A percentile compares a stretch with the other conserved stretches of the same genome.
phyloP scores from a whole-genome alignment of 1,140 invertebrate species.

The Trypoxylus dichotomus region DNA sequence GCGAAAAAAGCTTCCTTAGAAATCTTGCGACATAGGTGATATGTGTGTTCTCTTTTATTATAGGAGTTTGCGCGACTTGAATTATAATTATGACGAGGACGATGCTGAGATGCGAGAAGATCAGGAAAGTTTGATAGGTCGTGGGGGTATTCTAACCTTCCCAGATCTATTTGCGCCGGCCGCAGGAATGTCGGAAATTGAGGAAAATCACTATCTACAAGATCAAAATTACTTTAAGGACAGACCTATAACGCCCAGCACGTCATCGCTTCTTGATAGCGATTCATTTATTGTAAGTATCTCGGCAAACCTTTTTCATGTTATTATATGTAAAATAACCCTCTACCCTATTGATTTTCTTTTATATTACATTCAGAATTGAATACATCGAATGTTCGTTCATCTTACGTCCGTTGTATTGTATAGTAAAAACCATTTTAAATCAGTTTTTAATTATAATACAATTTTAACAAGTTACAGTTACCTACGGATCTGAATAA shows the following conservation, averaged over 20 bases:
- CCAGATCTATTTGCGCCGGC: slow-evolving; percentile 52
- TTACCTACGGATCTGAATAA: too few relatives aligned
- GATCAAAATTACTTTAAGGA: slow-evolving; percentile 30
- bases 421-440: too few relatives aligned
- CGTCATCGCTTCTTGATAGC: slow-evolving; percentile 44
- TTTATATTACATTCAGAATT: too few relatives aligned
- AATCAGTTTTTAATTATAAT: too few relatives aligned
- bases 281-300: slow-evolving; percentile 45
- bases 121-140: slow-evolving; percentile 31
- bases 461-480: too few relatives aligned
- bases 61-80: slow-evolving; percentile 38
- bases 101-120: slow-evolving; percentile 35
- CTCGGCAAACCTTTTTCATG: neutral
- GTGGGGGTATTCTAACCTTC: slow-evolving; percentile 49
- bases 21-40: neutral
- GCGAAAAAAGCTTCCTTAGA: too few relatives aligned
- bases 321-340: neutral
- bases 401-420: too few relatives aligned
- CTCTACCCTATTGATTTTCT: neutral
- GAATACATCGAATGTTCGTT: too few relatives aligned
- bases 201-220: slow-evolving; percentile 35
- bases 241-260: slow-evolving; percentile 30
- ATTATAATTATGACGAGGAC: slow-evolving; percentile 39
- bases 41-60: slow-evolving; percentile 8
- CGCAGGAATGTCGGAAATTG: slow-evolving; percentile 32